Evolutionary conservation across 2,113 vertebrate species (phyloP).

Genomic region (Ptyas mucosa): DNA sequence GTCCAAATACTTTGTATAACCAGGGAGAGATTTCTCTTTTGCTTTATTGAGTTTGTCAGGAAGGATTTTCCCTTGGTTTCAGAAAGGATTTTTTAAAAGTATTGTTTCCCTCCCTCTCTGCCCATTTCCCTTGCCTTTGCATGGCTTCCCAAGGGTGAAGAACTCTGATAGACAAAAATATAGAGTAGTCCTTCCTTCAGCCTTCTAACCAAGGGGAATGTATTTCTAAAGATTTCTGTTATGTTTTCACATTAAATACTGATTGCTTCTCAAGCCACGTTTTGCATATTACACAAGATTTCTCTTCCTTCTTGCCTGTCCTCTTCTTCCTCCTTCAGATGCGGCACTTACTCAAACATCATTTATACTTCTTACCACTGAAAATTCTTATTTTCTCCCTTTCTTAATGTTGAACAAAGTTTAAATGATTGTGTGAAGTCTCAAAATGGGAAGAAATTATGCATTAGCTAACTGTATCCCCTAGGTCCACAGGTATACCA

Average conservation of each 20-base stretch:
- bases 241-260: not conserved
- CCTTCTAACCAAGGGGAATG: not conserved
- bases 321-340: not conserved
- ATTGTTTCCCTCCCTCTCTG: not conserved
- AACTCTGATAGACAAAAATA: not conserved
- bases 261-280: not conserved
- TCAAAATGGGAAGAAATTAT: not conserved
- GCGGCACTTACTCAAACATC: not conserved
- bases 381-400: not conserved
- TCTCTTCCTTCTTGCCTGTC: not conserved
- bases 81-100: conserved; percentile 9
- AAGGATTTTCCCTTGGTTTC: conserved; percentile 30
- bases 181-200: not conserved
- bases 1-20: conserved; percentile 42
- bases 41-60: conserved; percentile 31
- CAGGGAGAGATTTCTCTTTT: conserved; percentile 38
- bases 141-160: conserved; percentile 20
- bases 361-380: not conserved
- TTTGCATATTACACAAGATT: conserved; percentile 3
- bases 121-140: not conserved
- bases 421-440: not conserved
- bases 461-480: not conserved
- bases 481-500: not conserved
- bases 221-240: conserved; percentile 22
- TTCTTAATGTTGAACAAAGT: fast-evolving